These are phyloP conservation scores for Gibbula magus DNA, from an alignment of 2,888 invertebrate genomes.

Conservation along the genomic window DNA sequence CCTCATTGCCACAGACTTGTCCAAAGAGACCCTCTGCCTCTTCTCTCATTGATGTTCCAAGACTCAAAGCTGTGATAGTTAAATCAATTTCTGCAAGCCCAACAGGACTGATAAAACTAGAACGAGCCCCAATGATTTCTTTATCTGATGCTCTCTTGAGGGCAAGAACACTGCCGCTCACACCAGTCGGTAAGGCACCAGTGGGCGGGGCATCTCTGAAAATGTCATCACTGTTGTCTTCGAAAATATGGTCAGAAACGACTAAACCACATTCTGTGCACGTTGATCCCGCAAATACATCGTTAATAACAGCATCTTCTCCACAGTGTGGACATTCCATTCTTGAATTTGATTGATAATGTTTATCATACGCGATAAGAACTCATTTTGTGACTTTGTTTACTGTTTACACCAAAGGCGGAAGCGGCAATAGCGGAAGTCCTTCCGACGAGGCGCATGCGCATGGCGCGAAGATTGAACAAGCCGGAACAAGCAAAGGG, in stretches of 20 bases:
- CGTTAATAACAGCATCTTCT: constrained; percentile 1
- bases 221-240: not conserved
- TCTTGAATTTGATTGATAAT: too few species aligned
- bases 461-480: constrained; percentile 9
- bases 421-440: not conserved
- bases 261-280: constrained; percentile 2
- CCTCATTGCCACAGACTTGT: not conserved
- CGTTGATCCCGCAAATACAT: not conserved
- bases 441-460: not conserved
- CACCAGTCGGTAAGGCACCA: not conserved
- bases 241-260: constrained; percentile 12
- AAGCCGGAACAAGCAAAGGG: not conserved
- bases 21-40: not conserved
- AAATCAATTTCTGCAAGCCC: not conserved
- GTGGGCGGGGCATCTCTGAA: not conserved
- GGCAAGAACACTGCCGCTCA: not conserved
- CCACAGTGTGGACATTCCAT: constrained; percentile 7
- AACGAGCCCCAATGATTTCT: not conserved
- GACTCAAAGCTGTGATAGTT: not conserved
- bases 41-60: not conserved
- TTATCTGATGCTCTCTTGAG: not conserved
- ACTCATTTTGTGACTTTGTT: not conserved
- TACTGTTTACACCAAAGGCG: not conserved
- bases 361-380: not conserved
- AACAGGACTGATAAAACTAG: not conserved